Evolutionary conservation across 1,140 invertebrate species (phyloP).

Genomic region (Atta colombica): DNA sequence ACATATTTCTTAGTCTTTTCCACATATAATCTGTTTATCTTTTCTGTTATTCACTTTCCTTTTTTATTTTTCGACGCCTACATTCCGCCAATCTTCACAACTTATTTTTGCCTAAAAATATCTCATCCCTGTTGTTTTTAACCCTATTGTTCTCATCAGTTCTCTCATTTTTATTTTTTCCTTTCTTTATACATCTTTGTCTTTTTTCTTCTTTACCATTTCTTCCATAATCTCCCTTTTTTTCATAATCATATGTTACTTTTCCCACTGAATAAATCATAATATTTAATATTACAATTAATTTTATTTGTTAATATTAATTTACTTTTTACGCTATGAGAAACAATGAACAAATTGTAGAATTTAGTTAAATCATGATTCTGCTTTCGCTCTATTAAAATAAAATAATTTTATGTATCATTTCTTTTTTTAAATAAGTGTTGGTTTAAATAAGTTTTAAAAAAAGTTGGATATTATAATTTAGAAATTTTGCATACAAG

Average conservation of each 20-base stretch:
- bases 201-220: too few species aligned
- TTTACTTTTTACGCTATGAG: not conserved
- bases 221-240: not conserved
- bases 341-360: not conserved
- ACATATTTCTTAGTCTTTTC: not conserved
- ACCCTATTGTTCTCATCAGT: too few species aligned
- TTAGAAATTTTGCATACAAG: not conserved
- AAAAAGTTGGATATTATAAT: not conserved
- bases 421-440: not conserved
- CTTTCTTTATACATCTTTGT: not conserved
- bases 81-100: not conserved
- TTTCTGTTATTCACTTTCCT: not conserved
- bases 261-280: not conserved
- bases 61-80: not conserved
- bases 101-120: not conserved
- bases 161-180: not conserved
- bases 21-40: not conserved
- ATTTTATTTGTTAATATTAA: not conserved
- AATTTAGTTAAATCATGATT: not conserved
- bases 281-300: not conserved
- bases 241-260: not conserved
- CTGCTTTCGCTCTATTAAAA: not conserved
- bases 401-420: not conserved
- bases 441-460: too few species aligned
- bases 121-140: not conserved